Percentiles rank a stretch among this genome's conserved stretches.
Conservation (phyloP, 2,113 vertebrate species). For the Pangasianodon gigas region DNA sequence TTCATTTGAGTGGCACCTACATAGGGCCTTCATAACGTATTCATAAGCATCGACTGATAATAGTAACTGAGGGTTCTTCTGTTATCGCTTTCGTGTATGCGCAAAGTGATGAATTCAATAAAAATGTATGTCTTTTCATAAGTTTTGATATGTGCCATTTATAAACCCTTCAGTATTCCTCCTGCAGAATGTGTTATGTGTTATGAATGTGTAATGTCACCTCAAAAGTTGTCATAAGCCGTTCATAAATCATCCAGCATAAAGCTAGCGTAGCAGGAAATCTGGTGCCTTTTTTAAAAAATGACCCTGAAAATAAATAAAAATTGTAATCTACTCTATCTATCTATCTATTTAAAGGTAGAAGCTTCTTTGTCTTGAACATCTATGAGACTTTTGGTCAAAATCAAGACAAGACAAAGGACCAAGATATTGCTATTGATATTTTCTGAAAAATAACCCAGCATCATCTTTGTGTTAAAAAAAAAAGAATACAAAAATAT, state of each 20-base stretch:
- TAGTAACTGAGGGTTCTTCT: neutral
- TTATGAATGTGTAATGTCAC: too few relatives aligned
- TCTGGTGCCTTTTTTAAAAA: too few relatives aligned
- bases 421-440: neutral
- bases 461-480: neutral
- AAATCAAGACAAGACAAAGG: neutral
- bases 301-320: too few relatives aligned
- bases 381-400: neutral
- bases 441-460: neutral
- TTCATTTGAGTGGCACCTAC: too few relatives aligned
- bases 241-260: neutral
- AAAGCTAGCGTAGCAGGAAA: neutral
- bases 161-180: neutral
- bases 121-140: neutral
- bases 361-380: neutral
- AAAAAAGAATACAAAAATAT: neutral
- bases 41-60: too few relatives aligned
- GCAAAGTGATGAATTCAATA: too few relatives aligned
- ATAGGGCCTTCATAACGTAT: too few relatives aligned
- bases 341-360: neutral
- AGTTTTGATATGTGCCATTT: too few relatives aligned
- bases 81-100: neutral
- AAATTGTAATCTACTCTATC: neutral
- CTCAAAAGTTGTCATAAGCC: neutral
- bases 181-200: neutral